A percentile compares a stretch with the other conserved stretches of the same genome.
Conservation (phyloP, 2,797 vertebrate genomes). For the Poeciliopsis paucimaculata region DNA sequence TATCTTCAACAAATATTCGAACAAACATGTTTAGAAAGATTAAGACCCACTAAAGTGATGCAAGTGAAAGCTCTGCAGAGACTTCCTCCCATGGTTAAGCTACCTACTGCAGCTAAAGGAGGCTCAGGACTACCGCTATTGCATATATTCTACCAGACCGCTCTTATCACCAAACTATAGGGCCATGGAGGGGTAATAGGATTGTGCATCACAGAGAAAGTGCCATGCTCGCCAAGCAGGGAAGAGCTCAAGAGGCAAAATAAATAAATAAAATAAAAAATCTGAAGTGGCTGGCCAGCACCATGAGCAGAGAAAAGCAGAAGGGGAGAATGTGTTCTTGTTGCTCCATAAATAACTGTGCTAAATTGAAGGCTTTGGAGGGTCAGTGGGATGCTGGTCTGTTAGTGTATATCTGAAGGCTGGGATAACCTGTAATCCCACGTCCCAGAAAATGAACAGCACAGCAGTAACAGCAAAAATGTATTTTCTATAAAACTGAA, state of each 20-base stretch:
- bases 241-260: conserved; percentile 46
- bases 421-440: conserved; percentile 75
- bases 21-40: conserved; percentile 54
- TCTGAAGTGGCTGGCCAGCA: conserved; percentile 65
- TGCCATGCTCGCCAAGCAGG: conserved; percentile 66
- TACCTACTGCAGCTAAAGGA: conserved; percentile 70
- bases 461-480: conserved; percentile 70
- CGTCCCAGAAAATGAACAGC: conserved; percentile 71
- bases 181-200: conserved; percentile 77
- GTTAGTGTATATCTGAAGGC: conserved; percentile 72
- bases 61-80: conserved; percentile 53
- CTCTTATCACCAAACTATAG: conserved; percentile 75
- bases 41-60: conserved; percentile 64
- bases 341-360: conserved; percentile 74
- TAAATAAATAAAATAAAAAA: conserved; percentile 19
- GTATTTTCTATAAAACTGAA: conserved; percentile 66
- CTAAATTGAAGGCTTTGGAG: conserved; percentile 77
- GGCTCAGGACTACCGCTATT: conserved; percentile 60
- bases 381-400: conserved; percentile 75
- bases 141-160: conserved; percentile 47
- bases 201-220: conserved; percentile 78
- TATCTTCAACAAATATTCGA: conserved; percentile 50
- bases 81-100: conserved; percentile 66
- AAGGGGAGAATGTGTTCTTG: conserved; percentile 63
- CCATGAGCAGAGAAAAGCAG: conserved; percentile 57